phyloP scores from a whole-genome alignment of 2,888 invertebrate species.

The Aspidiotus destructor region DNA sequence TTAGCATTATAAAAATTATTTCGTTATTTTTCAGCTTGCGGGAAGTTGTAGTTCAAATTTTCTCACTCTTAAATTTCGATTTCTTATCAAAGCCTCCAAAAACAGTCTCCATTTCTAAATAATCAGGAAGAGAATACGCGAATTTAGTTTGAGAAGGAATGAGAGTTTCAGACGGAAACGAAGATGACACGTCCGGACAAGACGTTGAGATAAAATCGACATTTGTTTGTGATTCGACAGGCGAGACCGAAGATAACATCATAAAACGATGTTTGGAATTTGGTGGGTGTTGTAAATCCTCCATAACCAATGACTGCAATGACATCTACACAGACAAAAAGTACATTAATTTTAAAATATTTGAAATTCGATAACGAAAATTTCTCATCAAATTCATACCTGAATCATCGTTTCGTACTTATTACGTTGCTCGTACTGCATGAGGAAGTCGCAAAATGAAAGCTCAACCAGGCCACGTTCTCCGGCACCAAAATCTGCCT shows the following conservation, averaged over 20 bases:
- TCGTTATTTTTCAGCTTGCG: not conserved
- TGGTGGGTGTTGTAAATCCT: slow-evolving; percentile 70
- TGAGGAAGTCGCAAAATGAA: slow-evolving; percentile 70
- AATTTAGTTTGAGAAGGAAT: slow-evolving; percentile 41
- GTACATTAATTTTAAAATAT: not conserved
- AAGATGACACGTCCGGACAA: slow-evolving; percentile 55
- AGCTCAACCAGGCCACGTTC: slow-evolving; percentile 75
- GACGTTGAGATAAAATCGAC: slow-evolving; percentile 61
- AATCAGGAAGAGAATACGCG: slow-evolving; percentile 51
- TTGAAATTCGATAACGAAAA: not conserved
- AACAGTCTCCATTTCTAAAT: slow-evolving; percentile 48
- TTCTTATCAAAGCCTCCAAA: slow-evolving; percentile 41
- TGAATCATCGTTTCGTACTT: slow-evolving; percentile 62
- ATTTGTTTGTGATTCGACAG: slow-evolving; percentile 40
- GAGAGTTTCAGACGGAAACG: not conserved
- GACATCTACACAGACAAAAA: slow-evolving; percentile 49
- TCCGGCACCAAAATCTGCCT: slow-evolving; percentile 57
- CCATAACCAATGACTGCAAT: slow-evolving; percentile 77
- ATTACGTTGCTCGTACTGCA: slow-evolving; percentile 60
- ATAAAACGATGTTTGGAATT: slow-evolving; percentile 73
- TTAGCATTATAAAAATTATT: not conserved
- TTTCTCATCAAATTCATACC: slow-evolving; percentile 40
- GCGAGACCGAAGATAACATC: slow-evolving; percentile 56
- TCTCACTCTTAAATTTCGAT: not conserved
- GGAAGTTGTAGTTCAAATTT: not conserved